phyloP scores from a whole-genome alignment of 2,797 vertebrate genomes.

The Urophycis tenuis region DNA sequence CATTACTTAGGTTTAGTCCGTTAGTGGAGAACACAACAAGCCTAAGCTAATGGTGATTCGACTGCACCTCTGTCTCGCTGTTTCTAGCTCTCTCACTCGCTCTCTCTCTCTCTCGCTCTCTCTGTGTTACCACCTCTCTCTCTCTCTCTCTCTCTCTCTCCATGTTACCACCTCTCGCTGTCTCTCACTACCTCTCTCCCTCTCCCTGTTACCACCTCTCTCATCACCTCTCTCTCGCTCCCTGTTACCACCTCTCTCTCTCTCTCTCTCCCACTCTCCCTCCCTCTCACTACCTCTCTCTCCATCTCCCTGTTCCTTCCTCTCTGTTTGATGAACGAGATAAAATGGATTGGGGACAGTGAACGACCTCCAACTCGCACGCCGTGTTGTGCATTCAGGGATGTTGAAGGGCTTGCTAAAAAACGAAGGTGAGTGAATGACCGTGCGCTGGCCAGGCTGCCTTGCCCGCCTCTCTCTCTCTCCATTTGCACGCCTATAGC shows the following conservation, averaged over 20 bases:
- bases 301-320: neutral
- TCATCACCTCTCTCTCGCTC: neutral
- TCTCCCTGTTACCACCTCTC: constrained; percentile 6
- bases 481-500: neutral
- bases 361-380: neutral
- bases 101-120: neutral
- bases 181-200: constrained; percentile 2
- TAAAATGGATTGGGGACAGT: constrained; percentile 25
- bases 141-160: constrained; percentile 1
- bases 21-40: neutral
- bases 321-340: constrained; percentile 22
- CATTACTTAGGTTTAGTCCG: neutral
- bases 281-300: constrained; percentile 10
- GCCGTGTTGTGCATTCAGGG: neutral
- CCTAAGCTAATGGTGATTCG: neutral
- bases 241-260: neutral
- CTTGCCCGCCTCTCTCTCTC: neutral
- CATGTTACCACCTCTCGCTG: constrained; percentile 6
- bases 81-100: neutral
- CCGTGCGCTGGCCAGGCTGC: neutral
- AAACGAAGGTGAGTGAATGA: neutral
- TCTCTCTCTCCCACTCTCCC: neutral
- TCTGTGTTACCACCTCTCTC: neutral
- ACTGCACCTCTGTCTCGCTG: constrained; percentile 5
- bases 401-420: neutral